Evolutionary conservation across 1,140 invertebrate genomes (phyloP).

Genomic region (Cherax quadricarinatus): DNA sequence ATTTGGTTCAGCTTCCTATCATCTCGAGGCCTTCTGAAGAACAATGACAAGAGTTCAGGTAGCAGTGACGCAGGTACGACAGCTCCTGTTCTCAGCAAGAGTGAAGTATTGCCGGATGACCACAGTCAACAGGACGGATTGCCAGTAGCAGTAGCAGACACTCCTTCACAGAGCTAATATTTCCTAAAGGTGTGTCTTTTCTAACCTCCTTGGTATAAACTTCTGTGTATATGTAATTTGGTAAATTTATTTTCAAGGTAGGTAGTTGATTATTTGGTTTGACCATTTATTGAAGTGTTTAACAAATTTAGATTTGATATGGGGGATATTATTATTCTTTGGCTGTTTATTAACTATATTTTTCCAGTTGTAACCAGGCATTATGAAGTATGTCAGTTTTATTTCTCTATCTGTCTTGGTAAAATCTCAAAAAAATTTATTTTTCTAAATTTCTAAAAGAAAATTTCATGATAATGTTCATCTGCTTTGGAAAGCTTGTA

Average conservation of each 20-base stretch:
- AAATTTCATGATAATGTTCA: no score
- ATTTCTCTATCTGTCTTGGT: no score
- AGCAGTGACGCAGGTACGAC: constrained; percentile 44
- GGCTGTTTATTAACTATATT: no score
- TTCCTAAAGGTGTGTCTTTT: background rate
- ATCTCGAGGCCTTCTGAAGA: constrained; percentile 61
- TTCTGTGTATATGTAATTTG: background rate
- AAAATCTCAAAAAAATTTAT: no score
- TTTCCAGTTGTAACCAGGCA: no score
- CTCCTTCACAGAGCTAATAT: constrained; percentile 33
- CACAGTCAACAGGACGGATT: background rate
- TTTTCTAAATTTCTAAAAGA: no score
- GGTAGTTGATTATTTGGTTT: background rate
- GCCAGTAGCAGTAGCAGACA: background rate
- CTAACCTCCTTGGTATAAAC: background rate
- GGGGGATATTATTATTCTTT: no score
- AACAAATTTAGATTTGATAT: no score
- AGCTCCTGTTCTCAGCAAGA: constrained; percentile 8
- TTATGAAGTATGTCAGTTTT: no score
- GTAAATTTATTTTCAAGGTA: background rate
- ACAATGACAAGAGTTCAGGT: constrained; percentile 8
- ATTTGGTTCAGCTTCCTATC: constrained; percentile 60
- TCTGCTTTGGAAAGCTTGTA: no score
- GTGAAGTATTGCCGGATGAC: background rate
- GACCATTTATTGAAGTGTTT: no score